A percentile compares a stretch with the other conserved stretches of the same genome.
Evolutionary conservation across 37 sponge, comb jelly and placozoan species (phyloP).

Genomic region (Chondrilla cf. caribensis): DNA sequence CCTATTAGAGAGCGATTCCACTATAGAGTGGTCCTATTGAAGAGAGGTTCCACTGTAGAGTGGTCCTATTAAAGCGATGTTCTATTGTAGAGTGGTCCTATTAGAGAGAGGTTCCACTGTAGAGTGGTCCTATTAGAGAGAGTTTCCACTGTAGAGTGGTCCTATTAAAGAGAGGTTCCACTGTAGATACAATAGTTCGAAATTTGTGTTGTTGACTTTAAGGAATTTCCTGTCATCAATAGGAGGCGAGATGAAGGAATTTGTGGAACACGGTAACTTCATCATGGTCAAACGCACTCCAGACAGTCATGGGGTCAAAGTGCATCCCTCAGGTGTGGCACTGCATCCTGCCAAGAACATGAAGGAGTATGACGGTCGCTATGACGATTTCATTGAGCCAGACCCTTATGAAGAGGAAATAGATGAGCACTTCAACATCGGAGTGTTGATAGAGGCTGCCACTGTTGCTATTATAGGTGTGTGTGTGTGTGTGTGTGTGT

Average conservation of each 20-base stretch:
- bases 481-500: conserved; percentile 1
- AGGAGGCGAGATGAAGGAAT: conserved; percentile 8
- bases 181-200: too few relatives aligned
- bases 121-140: too few relatives aligned
- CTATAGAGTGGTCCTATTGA: too few relatives aligned
- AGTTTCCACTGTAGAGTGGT: too few relatives aligned
- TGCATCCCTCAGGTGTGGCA: background rate
- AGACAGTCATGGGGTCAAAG: background rate
- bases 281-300: conserved; percentile 1
- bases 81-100: too few relatives aligned
- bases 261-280: conserved; percentile 15
- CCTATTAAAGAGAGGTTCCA: too few relatives aligned
- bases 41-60: too few relatives aligned
- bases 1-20: too few relatives aligned
- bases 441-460: conserved; percentile 47
- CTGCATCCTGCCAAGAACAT: conserved; percentile 4
- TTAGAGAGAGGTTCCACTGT: too few relatives aligned
- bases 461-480: conserved; percentile 30
- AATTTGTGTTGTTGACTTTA: too few relatives aligned
- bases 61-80: too few relatives aligned
- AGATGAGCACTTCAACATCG: conserved; percentile 36
- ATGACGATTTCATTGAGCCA: background rate
- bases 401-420: conserved; percentile 41
- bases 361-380: conserved; percentile 10
- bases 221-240: too few relatives aligned